Base-by-base conservation (phyloP, 2,888 invertebrate genomes). In the Drymonia ruficornis region DNA sequence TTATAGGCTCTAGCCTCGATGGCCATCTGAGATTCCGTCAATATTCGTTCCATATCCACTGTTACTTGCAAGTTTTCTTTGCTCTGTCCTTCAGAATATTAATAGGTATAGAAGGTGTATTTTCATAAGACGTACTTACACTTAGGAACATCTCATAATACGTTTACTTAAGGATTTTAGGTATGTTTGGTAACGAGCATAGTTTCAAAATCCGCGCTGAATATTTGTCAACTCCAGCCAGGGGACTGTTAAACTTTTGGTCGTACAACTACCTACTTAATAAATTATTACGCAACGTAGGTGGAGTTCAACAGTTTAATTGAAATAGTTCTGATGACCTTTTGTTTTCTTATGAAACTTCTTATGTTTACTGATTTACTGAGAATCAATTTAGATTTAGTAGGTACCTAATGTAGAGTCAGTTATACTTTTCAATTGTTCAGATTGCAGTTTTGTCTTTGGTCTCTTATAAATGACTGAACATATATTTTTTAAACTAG, bases 291-390 rank as follows among this genome's bases (percentile, higher is more conserved):
- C 44, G 11, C 23, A 19, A 43, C 19, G n/a, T 29, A 15, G n/a
- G 16, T 15, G 13, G 13, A 46, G 46, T 28, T 29, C 46, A 29
- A 46, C 28, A 46, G 9, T 28, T 8, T 46, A 46, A 46, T 46
- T 46, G 46, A 29, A 46, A n/a, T 46, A 29, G 46, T 46, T 46
- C 11, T 29, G 6, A 29, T 46, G 46, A 15, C 29, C 29, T 29
- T 46, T 46, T 46, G 4, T 1, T 12, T 46, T 11, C 16, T 46
- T 29, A 9, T 29, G 13, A 46, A 1, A 0, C 8, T 29, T 15
- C n/a, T 46, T 46, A 4, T 43, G 2, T 19, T 43, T 1, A 43
- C 18, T 19, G 12, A 43, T 19, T 43, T 19, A 23, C n/a, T 19
- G 19, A 43, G 9, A 19, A 6, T 13, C 7, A 38, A 38, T 11